Percentiles rank a stretch among this genome's conserved stretches.
Evolutionary conservation across 2,888 invertebrate genomes (phyloP).

Genomic region (Pherbina coryleti): DNA sequence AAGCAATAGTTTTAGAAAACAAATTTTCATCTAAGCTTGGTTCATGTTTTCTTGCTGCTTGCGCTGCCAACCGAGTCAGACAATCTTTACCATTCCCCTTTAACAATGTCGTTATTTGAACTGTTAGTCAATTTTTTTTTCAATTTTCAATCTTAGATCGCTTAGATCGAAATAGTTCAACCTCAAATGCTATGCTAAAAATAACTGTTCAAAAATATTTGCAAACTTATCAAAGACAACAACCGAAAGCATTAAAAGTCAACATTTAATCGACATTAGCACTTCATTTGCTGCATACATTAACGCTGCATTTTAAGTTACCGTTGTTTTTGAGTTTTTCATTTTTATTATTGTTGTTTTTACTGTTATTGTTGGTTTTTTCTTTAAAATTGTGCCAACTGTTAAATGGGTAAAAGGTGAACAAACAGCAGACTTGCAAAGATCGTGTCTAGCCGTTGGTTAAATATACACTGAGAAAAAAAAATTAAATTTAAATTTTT

Average conservation of each 20-base stretch:
- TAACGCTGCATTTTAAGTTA: conserved; percentile 23
- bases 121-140: too few species aligned
- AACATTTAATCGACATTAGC: conserved; percentile 22
- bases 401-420: conserved; percentile 16
- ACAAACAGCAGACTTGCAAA: conserved; percentile 13
- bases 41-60: too few species aligned
- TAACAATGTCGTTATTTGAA: too few species aligned
- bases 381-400: background rate
- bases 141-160: too few species aligned
- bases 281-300: conserved; percentile 24
- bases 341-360: background rate
- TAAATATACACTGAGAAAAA: background rate
- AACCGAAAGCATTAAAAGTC: background rate
- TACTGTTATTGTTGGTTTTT: background rate
- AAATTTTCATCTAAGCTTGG: too few species aligned
- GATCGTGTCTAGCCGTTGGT: conserved; percentile 33
- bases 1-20: too few species aligned
- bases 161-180: conserved; percentile 16
- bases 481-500: too few species aligned
- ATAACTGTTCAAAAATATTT: background rate
- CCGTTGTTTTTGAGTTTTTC: background rate
- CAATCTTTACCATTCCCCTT: background rate
- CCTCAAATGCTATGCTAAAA: conserved; percentile 25
- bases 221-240: background rate
- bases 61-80: background rate